Conservation (phyloP, 2,113 vertebrate genomes). For the Phodopus roborovskii region DNA sequence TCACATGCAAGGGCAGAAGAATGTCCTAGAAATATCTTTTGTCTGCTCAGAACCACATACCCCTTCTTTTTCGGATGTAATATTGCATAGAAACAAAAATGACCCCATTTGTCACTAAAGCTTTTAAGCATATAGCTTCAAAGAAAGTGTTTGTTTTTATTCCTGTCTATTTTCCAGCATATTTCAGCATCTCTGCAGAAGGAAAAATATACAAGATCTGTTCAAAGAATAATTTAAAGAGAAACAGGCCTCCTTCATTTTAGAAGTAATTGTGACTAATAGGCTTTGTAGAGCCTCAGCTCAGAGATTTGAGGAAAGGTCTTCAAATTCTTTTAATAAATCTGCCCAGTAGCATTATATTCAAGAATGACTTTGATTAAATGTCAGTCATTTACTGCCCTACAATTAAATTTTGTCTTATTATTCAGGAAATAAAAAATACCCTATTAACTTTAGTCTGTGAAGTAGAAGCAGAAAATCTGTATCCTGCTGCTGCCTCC, state of each 20-base stretch:
- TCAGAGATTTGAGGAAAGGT: rapidly evolving
- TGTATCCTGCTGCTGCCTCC: background rate
- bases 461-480: background rate
- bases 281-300: background rate
- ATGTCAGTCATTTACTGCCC: background rate
- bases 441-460: background rate
- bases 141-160: background rate
- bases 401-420: background rate
- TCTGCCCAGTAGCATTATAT: background rate
- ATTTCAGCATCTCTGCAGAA: background rate
- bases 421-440: background rate
- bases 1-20: background rate
- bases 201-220: background rate
- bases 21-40: background rate
- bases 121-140: background rate
- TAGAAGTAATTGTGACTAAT: background rate
- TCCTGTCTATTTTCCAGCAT: background rate
- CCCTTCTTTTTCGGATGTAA: background rate
- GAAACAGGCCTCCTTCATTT: background rate
- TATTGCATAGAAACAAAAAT: background rate
- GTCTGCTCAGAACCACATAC: background rate
- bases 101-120: background rate
- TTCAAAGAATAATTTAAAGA: background rate
- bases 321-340: background rate
- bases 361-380: background rate